A percentile compares a stretch with the other conserved stretches of the same genome.
These are phyloP conservation scores for Phodopus roborovskii DNA, from an alignment of 2,113 vertebrate genomes.

Conservation along the genomic window DNA sequence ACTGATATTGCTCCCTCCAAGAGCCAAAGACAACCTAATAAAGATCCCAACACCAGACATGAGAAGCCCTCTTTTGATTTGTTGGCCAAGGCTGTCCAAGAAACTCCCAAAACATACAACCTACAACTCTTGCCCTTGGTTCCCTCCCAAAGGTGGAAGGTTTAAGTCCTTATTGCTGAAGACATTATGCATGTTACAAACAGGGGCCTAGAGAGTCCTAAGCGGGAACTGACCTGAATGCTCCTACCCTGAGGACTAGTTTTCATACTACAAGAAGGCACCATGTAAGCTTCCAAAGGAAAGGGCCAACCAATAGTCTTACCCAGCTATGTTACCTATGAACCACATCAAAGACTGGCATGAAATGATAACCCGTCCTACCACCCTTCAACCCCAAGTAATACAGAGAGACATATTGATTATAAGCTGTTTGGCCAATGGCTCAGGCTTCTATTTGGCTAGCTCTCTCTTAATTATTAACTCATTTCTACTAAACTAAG, in stretches of 20 bases:
- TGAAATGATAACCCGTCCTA: background rate
- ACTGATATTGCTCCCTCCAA: background rate
- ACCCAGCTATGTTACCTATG: background rate
- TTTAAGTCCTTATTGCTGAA: background rate
- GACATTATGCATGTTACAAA: background rate
- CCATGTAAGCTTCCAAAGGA: background rate
- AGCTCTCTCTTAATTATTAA: too few relatives aligned
- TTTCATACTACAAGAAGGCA: background rate
- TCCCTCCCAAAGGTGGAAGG: background rate
- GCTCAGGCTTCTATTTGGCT: too few relatives aligned
- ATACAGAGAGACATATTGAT: too few relatives aligned
- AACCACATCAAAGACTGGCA: background rate
- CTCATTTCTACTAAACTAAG: too few relatives aligned
- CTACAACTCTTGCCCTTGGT: background rate
- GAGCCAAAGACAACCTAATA: background rate
- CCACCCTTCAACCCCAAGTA: too few relatives aligned
- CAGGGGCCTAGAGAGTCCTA: background rate
- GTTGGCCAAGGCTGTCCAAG: background rate
- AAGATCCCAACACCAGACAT: background rate
- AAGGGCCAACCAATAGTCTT: background rate
- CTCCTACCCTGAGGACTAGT: background rate
- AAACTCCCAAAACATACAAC: background rate
- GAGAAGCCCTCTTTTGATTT: background rate
- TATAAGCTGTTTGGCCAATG: too few relatives aligned
- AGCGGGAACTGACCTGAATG: background rate